Conservation (phyloP, 2,113 vertebrate genomes). For the Theristicus caerulescens region DNA sequence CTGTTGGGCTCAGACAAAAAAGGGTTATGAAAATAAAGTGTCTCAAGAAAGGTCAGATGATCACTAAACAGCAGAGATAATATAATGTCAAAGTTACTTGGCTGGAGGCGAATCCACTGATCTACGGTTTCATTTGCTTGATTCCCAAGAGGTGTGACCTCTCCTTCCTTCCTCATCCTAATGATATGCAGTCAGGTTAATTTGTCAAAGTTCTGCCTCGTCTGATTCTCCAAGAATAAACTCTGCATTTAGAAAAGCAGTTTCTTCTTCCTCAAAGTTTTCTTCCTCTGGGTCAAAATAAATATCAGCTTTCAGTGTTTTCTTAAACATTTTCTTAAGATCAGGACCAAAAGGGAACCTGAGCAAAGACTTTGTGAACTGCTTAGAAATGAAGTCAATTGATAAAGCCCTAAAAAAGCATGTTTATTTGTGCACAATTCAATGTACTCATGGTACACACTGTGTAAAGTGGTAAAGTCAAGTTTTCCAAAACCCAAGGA, state of each 20-base stretch:
- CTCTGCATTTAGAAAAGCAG: neutral
- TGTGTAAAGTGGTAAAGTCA: neutral
- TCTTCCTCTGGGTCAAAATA: neutral
- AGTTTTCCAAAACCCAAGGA: neutral
- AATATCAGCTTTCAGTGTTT: neutral
- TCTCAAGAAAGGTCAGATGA: neutral
- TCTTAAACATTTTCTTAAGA: neutral
- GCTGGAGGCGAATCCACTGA: neutral
- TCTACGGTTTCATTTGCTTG: neutral
- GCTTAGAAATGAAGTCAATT: neutral
- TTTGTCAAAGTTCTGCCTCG: neutral
- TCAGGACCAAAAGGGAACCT: neutral
- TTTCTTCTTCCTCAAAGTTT: neutral
- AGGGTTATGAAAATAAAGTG: neutral
- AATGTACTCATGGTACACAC: neutral
- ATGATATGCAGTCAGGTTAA: neutral
- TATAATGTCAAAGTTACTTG: neutral
- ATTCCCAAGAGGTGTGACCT: neutral
- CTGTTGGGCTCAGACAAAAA: neutral
- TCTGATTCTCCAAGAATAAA: neutral
- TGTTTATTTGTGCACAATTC: neutral
- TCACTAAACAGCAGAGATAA: neutral
- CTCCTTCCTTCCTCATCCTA: neutral
- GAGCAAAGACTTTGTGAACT: neutral
- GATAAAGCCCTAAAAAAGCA: neutral